phyloP scores from a whole-genome alignment of 2,888 invertebrate species.

The Philereme vetulata region DNA sequence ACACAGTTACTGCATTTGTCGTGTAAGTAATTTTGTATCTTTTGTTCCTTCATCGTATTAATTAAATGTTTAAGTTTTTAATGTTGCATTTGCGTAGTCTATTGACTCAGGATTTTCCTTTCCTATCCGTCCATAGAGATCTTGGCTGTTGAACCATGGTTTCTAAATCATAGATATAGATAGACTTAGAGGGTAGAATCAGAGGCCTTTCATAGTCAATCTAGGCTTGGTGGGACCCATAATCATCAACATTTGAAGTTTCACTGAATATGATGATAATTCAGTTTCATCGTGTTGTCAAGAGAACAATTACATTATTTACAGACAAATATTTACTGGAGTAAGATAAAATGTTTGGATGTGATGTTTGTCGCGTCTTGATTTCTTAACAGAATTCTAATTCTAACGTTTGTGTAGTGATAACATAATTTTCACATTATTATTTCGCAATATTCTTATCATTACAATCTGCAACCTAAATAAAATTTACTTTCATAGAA shows the following conservation, averaged over 20 bases:
- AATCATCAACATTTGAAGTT: background rate
- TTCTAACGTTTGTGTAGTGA: constrained; percentile 27
- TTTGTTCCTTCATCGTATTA: constrained; percentile 37
- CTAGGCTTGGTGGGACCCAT: no score
- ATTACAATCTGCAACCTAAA: constrained; percentile 4
- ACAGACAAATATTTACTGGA: constrained; percentile 33
- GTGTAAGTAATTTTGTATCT: constrained; percentile 37
- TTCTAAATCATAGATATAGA: background rate
- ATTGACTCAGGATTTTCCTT: background rate
- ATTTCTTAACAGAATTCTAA: constrained; percentile 30
- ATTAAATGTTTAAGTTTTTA: constrained; percentile 4
- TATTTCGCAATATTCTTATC: constrained; percentile 17
- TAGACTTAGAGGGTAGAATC: no score
- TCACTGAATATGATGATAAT: background rate
- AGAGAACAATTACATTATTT: constrained; percentile 34
- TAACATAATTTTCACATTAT: constrained; percentile 22
- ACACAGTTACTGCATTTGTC: constrained; percentile 52
- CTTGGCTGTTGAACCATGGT: background rate
- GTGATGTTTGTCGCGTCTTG: constrained; percentile 26
- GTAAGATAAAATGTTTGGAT: constrained; percentile 32
- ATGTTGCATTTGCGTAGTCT: background rate
- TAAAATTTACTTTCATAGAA: constrained; percentile 1
- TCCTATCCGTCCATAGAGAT: no score
- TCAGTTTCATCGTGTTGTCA: constrained; percentile 32
- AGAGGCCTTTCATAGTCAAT: background rate